These are phyloP conservation scores for Operophtera brumata DNA, from an alignment of 2,888 invertebrate genomes.

Conservation along the genomic window DNA sequence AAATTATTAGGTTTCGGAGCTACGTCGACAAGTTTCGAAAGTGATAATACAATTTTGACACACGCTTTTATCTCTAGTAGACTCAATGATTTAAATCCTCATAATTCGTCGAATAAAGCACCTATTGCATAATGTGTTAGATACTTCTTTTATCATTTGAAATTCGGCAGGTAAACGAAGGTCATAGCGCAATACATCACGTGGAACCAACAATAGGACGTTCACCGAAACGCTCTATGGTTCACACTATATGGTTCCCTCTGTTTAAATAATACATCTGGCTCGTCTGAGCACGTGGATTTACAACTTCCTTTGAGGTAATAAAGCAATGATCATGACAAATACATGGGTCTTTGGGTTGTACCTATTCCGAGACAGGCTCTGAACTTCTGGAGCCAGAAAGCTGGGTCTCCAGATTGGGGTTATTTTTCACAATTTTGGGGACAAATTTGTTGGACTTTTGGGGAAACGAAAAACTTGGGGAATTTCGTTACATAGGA, in stretches of 20 bases:
- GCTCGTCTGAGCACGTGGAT: slow-evolving; percentile 24
- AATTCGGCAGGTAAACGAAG: slow-evolving; percentile 47
- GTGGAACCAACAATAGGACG: slow-evolving; percentile 54
- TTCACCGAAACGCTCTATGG: slow-evolving; percentile 63
- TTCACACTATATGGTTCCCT: slow-evolving; percentile 37
- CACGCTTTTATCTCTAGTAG: too few species aligned
- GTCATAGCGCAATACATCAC: slow-evolving; percentile 51
- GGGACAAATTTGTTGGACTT: too few species aligned
- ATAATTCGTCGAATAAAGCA: not conserved
- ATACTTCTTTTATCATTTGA: slow-evolving; percentile 4
- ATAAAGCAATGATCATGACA: not conserved
- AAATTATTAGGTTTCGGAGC: too few species aligned
- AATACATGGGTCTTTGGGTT: not conserved
- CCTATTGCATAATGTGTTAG: not conserved
- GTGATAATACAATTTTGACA: too few species aligned
- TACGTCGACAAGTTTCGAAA: too few species aligned
- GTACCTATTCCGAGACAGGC: not conserved
- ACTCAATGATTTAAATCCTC: too few species aligned
- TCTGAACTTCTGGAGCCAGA: not conserved
- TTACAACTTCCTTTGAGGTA: slow-evolving; percentile 3
- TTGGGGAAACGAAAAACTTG: too few species aligned
- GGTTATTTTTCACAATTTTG: too few species aligned
- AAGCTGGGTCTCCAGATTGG: too few species aligned
- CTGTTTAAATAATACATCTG: slow-evolving; percentile 18
- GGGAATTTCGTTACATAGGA: too few species aligned